Conservation (phyloP, 2,797 vertebrate species). For the Enteromius argenteus region DNA sequence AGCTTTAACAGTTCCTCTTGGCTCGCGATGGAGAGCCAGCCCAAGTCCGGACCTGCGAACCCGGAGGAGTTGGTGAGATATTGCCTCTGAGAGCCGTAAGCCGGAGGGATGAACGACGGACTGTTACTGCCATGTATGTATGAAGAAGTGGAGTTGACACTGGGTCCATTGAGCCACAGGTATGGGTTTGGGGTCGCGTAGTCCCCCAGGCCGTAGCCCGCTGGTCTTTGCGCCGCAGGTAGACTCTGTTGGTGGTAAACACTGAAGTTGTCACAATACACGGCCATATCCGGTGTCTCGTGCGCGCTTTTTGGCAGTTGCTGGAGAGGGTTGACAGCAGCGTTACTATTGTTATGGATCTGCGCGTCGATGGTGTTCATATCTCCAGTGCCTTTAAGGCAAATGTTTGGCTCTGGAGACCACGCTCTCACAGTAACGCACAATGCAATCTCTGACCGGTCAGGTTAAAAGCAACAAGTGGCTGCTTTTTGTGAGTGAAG, state of each 20-base stretch:
- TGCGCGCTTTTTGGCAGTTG: conserved; percentile 79
- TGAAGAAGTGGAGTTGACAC: conserved; percentile 81
- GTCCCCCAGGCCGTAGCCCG: conserved; percentile 86
- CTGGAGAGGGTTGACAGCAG: conserved; percentile 78
- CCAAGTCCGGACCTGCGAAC: conserved; percentile 85
- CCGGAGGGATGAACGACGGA: conserved; percentile 81
- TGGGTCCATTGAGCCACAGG: conserved; percentile 89
- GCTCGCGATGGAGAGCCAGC: conserved; percentile 92
- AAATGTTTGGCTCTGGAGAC: conserved; percentile 26
- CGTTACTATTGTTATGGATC: conserved; percentile 72
- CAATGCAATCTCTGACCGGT: not conserved
- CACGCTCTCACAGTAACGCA: conserved; percentile 30
- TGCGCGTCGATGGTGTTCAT: conserved; percentile 86
- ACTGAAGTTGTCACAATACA: conserved; percentile 92
- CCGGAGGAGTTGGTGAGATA: conserved; percentile 78
- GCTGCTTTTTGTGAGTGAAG: conserved; percentile 21
- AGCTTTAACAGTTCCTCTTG: conserved; percentile 96
- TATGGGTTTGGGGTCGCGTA: conserved; percentile 88
- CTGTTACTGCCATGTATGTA: conserved; percentile 85
- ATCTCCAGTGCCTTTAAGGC: conserved; percentile 66
- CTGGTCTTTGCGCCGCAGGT: conserved; percentile 77
- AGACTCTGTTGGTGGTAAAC: conserved; percentile 85
- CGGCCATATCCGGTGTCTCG: conserved; percentile 88
- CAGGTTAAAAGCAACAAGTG: conserved; percentile 44
- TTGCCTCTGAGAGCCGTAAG: conserved; percentile 84